Evolutionary conservation across 2,888 invertebrate species (phyloP).

Genomic region (Brachypalpus laphriformis): DNA sequence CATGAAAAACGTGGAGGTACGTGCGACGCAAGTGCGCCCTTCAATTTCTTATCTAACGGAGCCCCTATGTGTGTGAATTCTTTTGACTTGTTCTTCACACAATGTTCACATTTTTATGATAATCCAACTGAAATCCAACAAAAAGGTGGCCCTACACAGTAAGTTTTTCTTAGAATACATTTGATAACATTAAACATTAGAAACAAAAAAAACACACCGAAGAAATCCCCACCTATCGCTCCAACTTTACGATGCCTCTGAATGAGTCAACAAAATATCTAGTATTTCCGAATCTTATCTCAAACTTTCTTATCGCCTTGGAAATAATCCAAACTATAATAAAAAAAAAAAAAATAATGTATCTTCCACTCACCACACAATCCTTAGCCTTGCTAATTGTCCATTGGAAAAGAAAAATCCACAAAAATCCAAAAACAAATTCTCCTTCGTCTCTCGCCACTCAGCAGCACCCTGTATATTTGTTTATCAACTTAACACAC

Average conservation of each 20-base stretch:
- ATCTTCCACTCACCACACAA: slow-evolving; percentile 32
- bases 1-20: too few species aligned
- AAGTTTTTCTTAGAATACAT: too few species aligned
- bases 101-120: too few species aligned
- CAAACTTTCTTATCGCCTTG: background rate
- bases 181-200: too few species aligned
- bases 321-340: background rate
- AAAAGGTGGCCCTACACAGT: too few species aligned
- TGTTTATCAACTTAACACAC: slow-evolving; percentile 28
- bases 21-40: too few species aligned
- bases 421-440: slow-evolving; percentile 1
- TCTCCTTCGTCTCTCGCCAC: slow-evolving; percentile 33
- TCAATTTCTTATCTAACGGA: too few species aligned
- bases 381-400: slow-evolving; percentile 51
- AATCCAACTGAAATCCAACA: too few species aligned
- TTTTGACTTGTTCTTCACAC: too few species aligned
- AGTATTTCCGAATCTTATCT: background rate
- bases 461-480: slow-evolving; percentile 73
- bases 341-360: background rate
- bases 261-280: background rate
- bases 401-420: slow-evolving; percentile 8
- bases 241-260: too few species aligned
- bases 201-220: too few species aligned
- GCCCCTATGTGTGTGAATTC: too few species aligned
- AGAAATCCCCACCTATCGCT: background rate